Evolutionary conservation across 1,140 invertebrate species (phyloP), one percentile per base, ranked within the genome.

Genomic region (Drosophila sulfurigaster): DNA sequence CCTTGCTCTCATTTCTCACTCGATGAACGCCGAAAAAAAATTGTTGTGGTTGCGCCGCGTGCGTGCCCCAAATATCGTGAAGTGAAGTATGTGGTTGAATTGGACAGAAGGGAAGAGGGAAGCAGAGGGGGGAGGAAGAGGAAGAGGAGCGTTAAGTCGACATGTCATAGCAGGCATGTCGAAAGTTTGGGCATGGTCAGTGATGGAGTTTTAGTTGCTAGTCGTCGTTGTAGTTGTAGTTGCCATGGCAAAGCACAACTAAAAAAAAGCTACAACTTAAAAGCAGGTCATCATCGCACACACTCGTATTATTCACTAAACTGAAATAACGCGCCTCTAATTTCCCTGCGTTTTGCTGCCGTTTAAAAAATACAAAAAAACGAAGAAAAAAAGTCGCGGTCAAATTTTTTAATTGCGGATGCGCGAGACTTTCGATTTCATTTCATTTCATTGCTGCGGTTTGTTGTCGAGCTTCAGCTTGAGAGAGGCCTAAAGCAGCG

Each of bases 341-440:
- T 87, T 87, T 87, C 79, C 78, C 83, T 74, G 83, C 83, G 75
- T 88, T 87, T 87, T 80, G 78, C 67, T 75, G 78, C 69, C 74
- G 71, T 78, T 83, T 85, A 60, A 25, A 25, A 25, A 25, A 25
- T 4, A 4, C 3, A 4, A 25, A 25, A 25, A 20, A 1, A 20
- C 16, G 0, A 20, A 20, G 2, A 25, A 20, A 20, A 25, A 72
- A 68, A 82, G 81, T 68, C 70, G 78, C 74, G 71, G 45, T 71
- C 54, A 74, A 69, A 45, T 58, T 83, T 83, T 88, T 88, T 89
- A 88, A 88, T 88, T 88, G 83, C 83, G 83, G 83, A 88, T 88
- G 83, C 83, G 82, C 82, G 57, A 82, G 85, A 88, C 83, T 88
- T 88, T 88, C 83, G 83, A 88, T 87, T 87, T 87, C 77, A 69